Evolutionary conservation across 2,888 invertebrate species (phyloP).

Genomic region (Chouioia cunea): DNA sequence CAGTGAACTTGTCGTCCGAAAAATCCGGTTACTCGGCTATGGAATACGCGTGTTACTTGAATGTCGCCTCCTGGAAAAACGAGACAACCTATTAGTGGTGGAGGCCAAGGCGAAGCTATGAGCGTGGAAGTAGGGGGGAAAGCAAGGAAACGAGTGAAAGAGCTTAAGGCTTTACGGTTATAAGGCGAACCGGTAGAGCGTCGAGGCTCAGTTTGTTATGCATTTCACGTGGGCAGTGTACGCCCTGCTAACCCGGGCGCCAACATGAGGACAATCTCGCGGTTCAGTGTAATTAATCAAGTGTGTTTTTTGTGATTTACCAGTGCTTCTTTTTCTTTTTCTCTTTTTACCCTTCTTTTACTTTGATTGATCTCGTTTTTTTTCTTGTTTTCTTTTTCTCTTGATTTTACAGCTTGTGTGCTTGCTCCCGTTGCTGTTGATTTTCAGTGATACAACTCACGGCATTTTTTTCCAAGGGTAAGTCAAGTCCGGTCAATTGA

Average conservation of each 20-base stretch:
- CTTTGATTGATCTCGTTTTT: slow-evolving; percentile 3
- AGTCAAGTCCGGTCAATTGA: slow-evolving; percentile 42
- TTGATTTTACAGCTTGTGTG: slow-evolving; percentile 52
- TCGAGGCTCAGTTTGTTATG: slow-evolving; percentile 60
- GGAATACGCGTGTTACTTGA: no score
- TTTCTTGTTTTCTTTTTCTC: not conserved
- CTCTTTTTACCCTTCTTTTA: not conserved
- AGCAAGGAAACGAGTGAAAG: slow-evolving; percentile 6
- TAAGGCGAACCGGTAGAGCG: slow-evolving; percentile 56
- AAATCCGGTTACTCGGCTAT: no score
- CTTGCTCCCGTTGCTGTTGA: slow-evolving; percentile 47
- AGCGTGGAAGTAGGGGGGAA: not conserved
- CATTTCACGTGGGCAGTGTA: slow-evolving; percentile 54
- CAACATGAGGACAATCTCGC: slow-evolving; percentile 51
- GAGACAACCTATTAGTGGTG: not conserved
- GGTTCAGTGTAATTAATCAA: slow-evolving; percentile 53
- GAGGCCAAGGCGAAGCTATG: not conserved
- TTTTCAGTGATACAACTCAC: slow-evolving; percentile 45
- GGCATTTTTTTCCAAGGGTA: slow-evolving; percentile 54
- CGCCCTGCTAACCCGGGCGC: slow-evolving; percentile 48
- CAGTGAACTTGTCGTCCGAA: no score
- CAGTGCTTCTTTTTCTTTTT: slow-evolving; percentile 2
- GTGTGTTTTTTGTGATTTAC: not conserved
- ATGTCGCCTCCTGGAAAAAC: no score
- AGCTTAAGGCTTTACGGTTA: slow-evolving; percentile 50